These are phyloP conservation scores for Bradynema listronoti DNA, from an alignment of 1,140 invertebrate species.

Conservation along the genomic window DNA sequence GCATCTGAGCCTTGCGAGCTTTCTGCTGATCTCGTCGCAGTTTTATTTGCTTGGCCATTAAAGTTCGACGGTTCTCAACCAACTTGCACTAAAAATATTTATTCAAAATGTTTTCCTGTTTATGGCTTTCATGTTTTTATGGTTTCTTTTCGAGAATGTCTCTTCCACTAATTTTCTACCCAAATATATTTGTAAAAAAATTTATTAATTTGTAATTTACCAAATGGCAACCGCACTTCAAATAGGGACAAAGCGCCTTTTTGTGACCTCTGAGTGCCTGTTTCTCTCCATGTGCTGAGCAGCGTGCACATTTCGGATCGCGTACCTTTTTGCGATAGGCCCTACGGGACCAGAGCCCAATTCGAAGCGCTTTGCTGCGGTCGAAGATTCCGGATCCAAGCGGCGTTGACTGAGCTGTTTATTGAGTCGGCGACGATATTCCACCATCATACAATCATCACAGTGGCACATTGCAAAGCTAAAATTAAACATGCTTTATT, in stretches of 20 bases:
- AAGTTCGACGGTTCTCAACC: conserved; percentile 35
- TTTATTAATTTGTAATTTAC: conserved; percentile 19
- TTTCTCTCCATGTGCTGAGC: conserved; percentile 41
- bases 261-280: conserved; percentile 42
- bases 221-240: conserved; percentile 25
- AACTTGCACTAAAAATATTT: conserved; percentile 33
- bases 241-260: conserved; percentile 37
- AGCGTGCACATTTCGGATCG: conserved; percentile 45
- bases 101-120: conserved; percentile 1
- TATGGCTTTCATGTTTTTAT: neutral
- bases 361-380: conserved; percentile 5
- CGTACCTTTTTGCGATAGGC: conserved; percentile 30
- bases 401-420: conserved; percentile 40
- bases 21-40: conserved; percentile 43
- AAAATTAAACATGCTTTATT: conserved; percentile 8
- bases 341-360: neutral
- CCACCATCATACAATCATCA: conserved; percentile 42
- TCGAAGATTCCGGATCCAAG: conserved; percentile 4
- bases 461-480: conserved; percentile 37
- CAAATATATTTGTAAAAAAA: too few species aligned
- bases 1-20: conserved; percentile 25
- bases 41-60: conserved; percentile 47
- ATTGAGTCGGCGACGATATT: conserved; percentile 39
- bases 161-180: neutral
- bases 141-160: neutral